phyloP scores from a whole-genome alignment of 1,140 invertebrate species.

The Oreohelix idahoensis region DNA sequence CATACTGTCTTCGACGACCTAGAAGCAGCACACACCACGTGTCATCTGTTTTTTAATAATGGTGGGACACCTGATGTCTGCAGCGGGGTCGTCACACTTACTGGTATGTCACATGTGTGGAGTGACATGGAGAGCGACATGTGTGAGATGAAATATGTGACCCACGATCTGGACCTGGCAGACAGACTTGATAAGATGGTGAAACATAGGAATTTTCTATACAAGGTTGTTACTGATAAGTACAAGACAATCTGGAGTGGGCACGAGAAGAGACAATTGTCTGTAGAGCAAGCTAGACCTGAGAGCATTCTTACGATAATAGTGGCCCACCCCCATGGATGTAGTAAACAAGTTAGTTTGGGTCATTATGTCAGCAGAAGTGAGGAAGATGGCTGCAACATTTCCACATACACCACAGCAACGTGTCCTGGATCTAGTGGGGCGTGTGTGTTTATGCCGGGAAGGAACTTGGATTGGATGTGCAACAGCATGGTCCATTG shows the following conservation, averaged over 20 bases:
- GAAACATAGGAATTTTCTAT: not conserved
- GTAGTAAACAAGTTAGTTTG: not conserved
- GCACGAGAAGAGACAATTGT: not conserved
- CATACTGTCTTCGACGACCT: not conserved
- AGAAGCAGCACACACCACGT: not conserved
- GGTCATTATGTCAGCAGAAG: not conserved
- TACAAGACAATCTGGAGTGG: too few species aligned
- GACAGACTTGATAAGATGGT: not conserved
- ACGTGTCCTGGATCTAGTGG: constrained; percentile 2
- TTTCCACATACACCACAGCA: not conserved
- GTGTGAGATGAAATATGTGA: not conserved
- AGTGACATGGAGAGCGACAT: not conserved
- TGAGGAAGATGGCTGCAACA: not conserved
- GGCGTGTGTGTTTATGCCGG: not conserved
- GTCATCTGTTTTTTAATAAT: not conserved
- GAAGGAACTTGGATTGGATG: not conserved
- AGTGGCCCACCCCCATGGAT: not conserved
- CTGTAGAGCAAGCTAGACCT: not conserved
- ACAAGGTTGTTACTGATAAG: not conserved
- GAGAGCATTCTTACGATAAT: not conserved
- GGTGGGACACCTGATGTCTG: not conserved
- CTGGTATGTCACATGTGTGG: not conserved
- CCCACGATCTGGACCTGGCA: not conserved
- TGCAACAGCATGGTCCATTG: too few species aligned
- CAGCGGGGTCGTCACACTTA: not conserved